Conservation (phyloP, 2,888 invertebrate genomes). For the Panzeria rudis region DNA sequence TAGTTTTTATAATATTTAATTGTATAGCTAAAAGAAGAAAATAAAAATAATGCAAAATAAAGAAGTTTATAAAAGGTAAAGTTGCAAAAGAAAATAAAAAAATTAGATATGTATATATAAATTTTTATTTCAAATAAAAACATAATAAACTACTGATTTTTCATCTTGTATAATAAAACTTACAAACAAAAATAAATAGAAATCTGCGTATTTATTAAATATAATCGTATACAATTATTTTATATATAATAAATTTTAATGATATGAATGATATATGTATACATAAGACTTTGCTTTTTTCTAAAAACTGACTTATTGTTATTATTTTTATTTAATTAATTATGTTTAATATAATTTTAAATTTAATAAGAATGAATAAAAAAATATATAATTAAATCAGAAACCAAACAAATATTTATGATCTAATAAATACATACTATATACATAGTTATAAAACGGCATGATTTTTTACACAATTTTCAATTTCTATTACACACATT, state of each 20-base stretch:
- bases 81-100: conserved; percentile 27
- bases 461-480: conserved; percentile 34
- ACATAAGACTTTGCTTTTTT: background rate
- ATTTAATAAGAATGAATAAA: conserved; percentile 31
- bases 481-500: conserved; percentile 11
- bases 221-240: conserved; percentile 16
- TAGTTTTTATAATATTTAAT: conserved; percentile 43
- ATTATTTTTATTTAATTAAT: conserved; percentile 24
- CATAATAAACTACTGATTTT: conserved; percentile 21
- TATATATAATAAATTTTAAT: conserved; percentile 30
- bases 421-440: conserved; percentile 6
- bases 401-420: conserved; percentile 5
- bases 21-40: conserved; percentile 42
- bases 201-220: conserved; percentile 35
- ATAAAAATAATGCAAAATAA: conserved; percentile 1
- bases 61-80: conserved; percentile 20
- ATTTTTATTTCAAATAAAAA: conserved; percentile 31
- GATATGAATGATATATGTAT: conserved; percentile 24
- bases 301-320: background rate
- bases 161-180: conserved; percentile 26
- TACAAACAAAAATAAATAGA: background rate
- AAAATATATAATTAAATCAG: conserved; percentile 11
- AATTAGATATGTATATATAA: conserved; percentile 13
- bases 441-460: conserved; percentile 13
- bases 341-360: conserved; percentile 17